phyloP scores from a whole-genome alignment of 1,140 invertebrate genomes.

The Drepana arcuata region DNA sequence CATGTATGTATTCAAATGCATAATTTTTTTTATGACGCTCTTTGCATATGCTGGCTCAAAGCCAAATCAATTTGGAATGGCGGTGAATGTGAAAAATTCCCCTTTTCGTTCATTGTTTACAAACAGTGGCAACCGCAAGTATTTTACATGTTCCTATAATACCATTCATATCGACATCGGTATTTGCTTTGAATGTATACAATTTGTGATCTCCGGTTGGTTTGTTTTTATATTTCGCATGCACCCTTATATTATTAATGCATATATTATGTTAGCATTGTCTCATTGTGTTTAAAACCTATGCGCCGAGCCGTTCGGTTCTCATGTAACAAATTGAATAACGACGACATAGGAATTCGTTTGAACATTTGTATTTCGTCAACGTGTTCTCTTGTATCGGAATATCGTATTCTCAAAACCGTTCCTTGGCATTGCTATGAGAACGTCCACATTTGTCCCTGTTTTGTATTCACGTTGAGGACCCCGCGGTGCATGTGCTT shows the following conservation, averaged over 20 bases:
- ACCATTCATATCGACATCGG: constrained; percentile 11
- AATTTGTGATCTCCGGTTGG: too few species aligned
- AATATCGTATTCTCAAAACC: constrained; percentile 69
- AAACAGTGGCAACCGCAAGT: constrained; percentile 22
- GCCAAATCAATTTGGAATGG: constrained; percentile 50
- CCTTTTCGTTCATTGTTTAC: constrained; percentile 36
- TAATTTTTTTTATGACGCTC: constrained; percentile 46
- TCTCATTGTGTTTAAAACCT: background rate
- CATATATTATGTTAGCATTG: background rate
- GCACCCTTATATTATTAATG: background rate
- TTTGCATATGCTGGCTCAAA: constrained; percentile 41
- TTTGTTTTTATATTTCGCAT: too few species aligned
- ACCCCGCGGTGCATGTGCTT: constrained; percentile 26
- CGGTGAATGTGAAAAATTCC: constrained; percentile 42
- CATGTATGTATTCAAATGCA: constrained; percentile 2
- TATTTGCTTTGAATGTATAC: constrained; percentile 4
- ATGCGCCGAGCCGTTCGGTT: constrained; percentile 22
- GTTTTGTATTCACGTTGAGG: constrained; percentile 42
- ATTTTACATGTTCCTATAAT: constrained; percentile 30
- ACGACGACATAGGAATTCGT: constrained; percentile 57
- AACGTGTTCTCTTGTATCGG: constrained; percentile 34
- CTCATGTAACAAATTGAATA: constrained; percentile 53
- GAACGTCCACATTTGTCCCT: constrained; percentile 35
- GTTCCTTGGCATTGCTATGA: constrained; percentile 48
- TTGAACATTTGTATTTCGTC: constrained; percentile 34